Evolutionary conservation across 2,113 vertebrate species (phyloP).

Genomic region (Aepyceros melampus): DNA sequence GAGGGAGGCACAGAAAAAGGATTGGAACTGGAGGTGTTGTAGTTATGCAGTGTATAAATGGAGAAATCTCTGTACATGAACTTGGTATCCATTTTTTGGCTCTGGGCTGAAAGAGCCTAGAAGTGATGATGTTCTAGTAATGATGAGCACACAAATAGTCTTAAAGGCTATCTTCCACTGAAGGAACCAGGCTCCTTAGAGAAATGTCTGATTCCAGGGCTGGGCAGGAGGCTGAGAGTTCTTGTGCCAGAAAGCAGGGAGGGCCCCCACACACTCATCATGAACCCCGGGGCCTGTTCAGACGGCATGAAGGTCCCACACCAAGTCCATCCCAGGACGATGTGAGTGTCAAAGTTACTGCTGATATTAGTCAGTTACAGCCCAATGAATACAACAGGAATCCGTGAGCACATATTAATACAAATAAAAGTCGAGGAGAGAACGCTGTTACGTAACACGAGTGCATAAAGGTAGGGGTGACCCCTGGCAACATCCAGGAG

Average conservation of each 20-base stretch:
- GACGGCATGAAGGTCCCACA: background rate
- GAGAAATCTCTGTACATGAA: background rate
- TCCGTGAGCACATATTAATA: background rate
- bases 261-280: background rate
- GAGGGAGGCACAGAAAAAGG: background rate
- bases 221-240: background rate
- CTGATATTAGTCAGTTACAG: background rate
- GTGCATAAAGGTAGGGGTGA: background rate
- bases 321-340: background rate
- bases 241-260: background rate
- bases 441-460: background rate
- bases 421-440: background rate
- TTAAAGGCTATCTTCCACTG: background rate
- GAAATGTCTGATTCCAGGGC: background rate
- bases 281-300: background rate
- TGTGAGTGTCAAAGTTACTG: background rate
- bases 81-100: background rate
- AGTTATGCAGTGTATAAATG: background rate
- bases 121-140: background rate
- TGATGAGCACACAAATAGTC: background rate
- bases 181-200: background rate
- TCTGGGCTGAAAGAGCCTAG: background rate
- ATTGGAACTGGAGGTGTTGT: background rate
- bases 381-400: background rate
- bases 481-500: background rate